Conservation (phyloP, 2,888 invertebrate genomes). For the Beris chalybata region DNA sequence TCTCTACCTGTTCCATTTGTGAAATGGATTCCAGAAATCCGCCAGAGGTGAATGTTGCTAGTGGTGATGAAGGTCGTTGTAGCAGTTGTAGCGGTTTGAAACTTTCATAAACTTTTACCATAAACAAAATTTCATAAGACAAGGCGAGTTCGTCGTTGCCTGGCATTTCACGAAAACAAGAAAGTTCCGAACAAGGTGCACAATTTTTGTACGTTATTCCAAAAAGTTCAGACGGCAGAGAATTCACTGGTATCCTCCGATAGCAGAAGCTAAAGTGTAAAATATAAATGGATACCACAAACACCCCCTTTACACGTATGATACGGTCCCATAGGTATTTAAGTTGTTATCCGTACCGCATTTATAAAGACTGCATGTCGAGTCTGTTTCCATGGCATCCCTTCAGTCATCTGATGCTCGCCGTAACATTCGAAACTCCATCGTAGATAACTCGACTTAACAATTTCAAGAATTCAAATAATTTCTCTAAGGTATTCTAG, state of each 20-base stretch:
- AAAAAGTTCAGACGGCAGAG: too few relatives aligned
- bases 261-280: conserved; percentile 12
- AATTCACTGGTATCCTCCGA: neutral
- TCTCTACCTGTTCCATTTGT: neutral
- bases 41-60: too few relatives aligned
- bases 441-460: conserved; percentile 9
- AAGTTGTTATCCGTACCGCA: conserved; percentile 23
- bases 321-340: conserved; percentile 25
- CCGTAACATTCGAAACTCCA: conserved; percentile 12
- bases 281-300: conserved; percentile 22
- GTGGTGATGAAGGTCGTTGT: too few relatives aligned
- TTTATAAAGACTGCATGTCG: conserved; percentile 14
- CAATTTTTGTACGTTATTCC: too few relatives aligned
- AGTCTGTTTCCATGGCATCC: conserved; percentile 14
- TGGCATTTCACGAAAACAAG: neutral
- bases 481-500: conserved; percentile 27
- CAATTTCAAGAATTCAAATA: conserved; percentile 25
- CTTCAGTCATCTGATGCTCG: conserved; percentile 2
- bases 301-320: conserved; percentile 23
- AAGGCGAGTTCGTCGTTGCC: neutral
- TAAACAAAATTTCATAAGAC: conserved; percentile 16
- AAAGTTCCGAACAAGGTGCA: too few relatives aligned
- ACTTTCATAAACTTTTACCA: conserved; percentile 18
- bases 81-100: neutral
- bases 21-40: neutral